Evolutionary conservation across 2,113 vertebrate genomes (phyloP), one percentile per base, ranked within the genome.

Genomic region (Pagrus major): DNA sequence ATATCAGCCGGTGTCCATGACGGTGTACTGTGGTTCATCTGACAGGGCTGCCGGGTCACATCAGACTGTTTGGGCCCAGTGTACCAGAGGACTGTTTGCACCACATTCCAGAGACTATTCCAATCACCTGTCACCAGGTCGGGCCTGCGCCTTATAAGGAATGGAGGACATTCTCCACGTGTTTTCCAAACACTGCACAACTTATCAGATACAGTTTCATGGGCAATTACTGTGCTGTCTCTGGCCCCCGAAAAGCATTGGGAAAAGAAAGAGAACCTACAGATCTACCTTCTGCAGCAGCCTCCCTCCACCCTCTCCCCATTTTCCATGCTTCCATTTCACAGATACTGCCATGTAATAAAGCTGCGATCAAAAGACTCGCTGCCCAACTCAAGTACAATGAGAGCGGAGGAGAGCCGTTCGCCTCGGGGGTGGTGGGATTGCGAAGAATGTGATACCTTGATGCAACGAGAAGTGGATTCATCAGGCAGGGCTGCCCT

Each of bases 161-260:
- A 70, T 9, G 42, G 12, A 88, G 90, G 91, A 84, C 87, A 92
- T 90, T 93, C 92, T 92, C 87, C 58, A 85, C 85, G 76, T 92
- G 90, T 91, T 93, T 93, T 92, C 87, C 89, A 84, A 93, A 93
- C 90, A 80, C 89, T 73, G 79, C 67, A 68, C 84, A 80, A 86
- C 83, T 93, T 92, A 94, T 94, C 90, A 84, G 93, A 92, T 93
- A 85, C 73, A 77, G 86, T 93, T 95, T 93, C 89, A 73, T 61
- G 76, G 87, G 80, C 84, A 90, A 93, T 93, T 86, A 84, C 80
- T 56, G 15, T 58, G 73, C 81, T 56, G 88, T 83, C 63, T 89
- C 61, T 68, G 29, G 29, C 70, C 86, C 37, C 70, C 86, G 33
- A 5, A 76, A 83, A 84, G 61, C 65, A 33, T 52, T 73, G 8